Conservation (phyloP, 2,888 invertebrate species). For the Tetragnatha montana region DNA sequence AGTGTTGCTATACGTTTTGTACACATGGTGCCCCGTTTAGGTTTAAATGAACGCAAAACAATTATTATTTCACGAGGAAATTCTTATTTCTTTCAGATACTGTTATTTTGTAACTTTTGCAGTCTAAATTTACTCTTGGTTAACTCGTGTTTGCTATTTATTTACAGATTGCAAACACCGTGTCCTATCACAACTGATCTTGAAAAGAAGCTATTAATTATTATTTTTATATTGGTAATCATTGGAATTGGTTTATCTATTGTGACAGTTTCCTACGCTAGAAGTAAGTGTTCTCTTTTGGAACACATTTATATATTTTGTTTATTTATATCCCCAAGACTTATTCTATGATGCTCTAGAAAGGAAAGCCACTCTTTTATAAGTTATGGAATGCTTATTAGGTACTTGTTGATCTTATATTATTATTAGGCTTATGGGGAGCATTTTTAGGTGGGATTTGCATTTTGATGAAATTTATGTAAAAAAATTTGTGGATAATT, state of each 20-base stretch:
- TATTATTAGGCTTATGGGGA: no score
- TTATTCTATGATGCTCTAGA: background rate
- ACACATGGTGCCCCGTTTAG: no score
- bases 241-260: conserved; percentile 29
- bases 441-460: background rate
- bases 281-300: conserved; percentile 14
- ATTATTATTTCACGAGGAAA: no score
- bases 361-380: background rate
- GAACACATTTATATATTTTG: background rate
- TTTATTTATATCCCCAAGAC: no score
- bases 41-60: no score
- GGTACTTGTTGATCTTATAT: background rate
- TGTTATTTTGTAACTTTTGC: no score
- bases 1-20: no score
- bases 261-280: background rate
- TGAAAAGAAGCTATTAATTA: conserved; percentile 22
- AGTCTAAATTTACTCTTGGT: no score
- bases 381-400: background rate
- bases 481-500: background rate
- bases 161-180: conserved; percentile 6
- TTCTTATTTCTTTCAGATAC: no score
- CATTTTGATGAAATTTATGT: background rate
- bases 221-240: conserved; percentile 15
- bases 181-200: conserved; percentile 23
- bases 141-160: background rate